Evolutionary conservation across 2,888 invertebrate genomes (phyloP), one percentile per base, ranked within the genome.

Genomic region (Didymodactylos carnosus): DNA sequence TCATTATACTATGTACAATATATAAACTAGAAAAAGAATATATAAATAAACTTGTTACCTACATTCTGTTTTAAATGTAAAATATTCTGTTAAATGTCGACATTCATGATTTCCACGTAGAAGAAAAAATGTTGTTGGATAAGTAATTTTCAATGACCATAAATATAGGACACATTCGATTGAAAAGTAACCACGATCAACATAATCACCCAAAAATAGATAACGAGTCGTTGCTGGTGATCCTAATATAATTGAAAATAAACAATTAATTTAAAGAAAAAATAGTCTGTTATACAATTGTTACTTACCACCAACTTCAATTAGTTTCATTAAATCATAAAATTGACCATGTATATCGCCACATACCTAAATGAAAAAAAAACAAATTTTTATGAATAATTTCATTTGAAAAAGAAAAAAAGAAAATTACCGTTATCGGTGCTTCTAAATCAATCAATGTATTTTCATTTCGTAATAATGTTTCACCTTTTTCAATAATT

Each of bases 181-280:
- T 39, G 71, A 46, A 43, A 73, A 73, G n/a, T 53, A 25, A 53
- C 73, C 73, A 25, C 73, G 43, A 29, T 73, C 73, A 23, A 73
- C 73, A 73, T 70, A 73, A 43, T 73, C 73, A 71, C 73, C 73
- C 71, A 73, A 53, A 69, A 73, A 73, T 40, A 73, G 39, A 62
- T 73, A 73, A 23, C 70, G 70, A 25, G 39, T 51, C n/a, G 49
- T 29, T 39, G 53, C 41, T 27, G 71, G 71, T 40, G 49, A 25
- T 35, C 62, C 62, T 62, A n/a, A n/a, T n/a, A n/a, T n/a, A n/a
- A n/a, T n/a, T n/a, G n/a, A n/a, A n/a, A n/a, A n/a, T n/a, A n/a
- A n/a, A n/a, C n/a, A n/a, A n/a, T n/a, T n/a, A n/a, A n/a, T n/a
- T n/a, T n/a, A n/a, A n/a, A n/a, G n/a, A n/a, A n/a, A n/a, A n/a